Percentiles rank a stretch among this genome's conserved stretches.
Evolutionary conservation across 2,888 invertebrate genomes (phyloP).

Genomic region (Thymelicus lineola): DNA sequence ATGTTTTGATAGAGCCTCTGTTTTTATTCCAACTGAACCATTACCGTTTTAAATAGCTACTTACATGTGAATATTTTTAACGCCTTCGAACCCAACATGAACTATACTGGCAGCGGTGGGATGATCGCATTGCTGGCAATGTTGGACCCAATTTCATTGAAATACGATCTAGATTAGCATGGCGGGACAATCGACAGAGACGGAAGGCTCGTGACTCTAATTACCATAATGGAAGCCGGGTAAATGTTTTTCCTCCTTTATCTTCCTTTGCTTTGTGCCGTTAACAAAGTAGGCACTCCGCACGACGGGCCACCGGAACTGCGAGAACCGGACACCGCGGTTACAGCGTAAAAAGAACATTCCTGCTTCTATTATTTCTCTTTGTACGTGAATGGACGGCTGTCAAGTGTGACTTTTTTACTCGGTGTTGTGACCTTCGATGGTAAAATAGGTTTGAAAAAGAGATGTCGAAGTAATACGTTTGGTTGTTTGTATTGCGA

Average conservation of each 20-base stretch:
- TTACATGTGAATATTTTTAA: slow-evolving; percentile 42
- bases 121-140: not conserved
- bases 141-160: slow-evolving; percentile 6
- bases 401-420: slow-evolving; percentile 2
- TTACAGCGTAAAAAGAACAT: slow-evolving; percentile 44
- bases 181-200: slow-evolving; percentile 38
- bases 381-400: not conserved
- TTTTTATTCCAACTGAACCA: slow-evolving; percentile 3
- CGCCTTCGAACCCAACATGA: slow-evolving; percentile 37
- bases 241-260: slow-evolving; percentile 64
- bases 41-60: slow-evolving; percentile 40
- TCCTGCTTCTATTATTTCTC: slow-evolving; percentile 3
- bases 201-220: slow-evolving; percentile 51
- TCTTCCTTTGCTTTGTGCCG: slow-evolving; percentile 56
- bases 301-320: slow-evolving; percentile 37
- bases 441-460: too few relatives aligned
- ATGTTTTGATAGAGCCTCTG: not conserved
- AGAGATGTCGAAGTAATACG: too few relatives aligned
- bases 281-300: slow-evolving; percentile 53
- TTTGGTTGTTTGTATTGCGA: too few relatives aligned
- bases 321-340: slow-evolving; percentile 35
- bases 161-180: slow-evolving; percentile 11
- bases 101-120: not conserved
- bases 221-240: slow-evolving; percentile 63
- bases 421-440: not conserved